Conservation (phyloP, 2,113 vertebrate species). For the Sialia sialis region DNA sequence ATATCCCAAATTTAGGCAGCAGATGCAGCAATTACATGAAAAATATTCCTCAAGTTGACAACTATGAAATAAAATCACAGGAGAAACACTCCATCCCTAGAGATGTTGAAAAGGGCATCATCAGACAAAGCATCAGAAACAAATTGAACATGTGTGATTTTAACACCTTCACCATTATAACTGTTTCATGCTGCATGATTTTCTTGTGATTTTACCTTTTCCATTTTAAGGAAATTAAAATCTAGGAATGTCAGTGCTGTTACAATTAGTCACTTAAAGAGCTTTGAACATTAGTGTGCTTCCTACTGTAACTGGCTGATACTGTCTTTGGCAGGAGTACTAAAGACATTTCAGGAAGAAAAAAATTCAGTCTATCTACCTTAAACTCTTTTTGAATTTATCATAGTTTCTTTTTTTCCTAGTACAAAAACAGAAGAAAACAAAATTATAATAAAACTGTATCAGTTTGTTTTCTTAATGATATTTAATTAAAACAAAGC, state of each 20-base stretch:
- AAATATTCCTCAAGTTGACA: conserved; percentile 1
- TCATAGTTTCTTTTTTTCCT: not conserved
- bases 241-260: not conserved
- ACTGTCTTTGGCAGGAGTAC: not conserved
- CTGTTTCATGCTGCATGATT: not conserved
- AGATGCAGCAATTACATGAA: not conserved
- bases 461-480: not conserved
- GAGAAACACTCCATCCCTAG: not conserved
- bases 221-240: not conserved
- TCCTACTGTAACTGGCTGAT: not conserved
- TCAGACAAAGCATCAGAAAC: not conserved
- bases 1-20: not conserved
- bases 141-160: not conserved
- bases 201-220: not conserved
- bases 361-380: not conserved
- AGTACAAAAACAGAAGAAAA: not conserved
- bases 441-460: not conserved
- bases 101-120: not conserved
- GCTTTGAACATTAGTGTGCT: not conserved
- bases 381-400: not conserved
- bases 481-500: not conserved
- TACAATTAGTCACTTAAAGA: not conserved
- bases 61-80: not conserved
- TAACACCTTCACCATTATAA: not conserved
- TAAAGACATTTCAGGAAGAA: not conserved